Percentiles rank a stretch among this genome's conserved stretches.
phyloP scores from a whole-genome alignment of 2,797 vertebrate species.

The Catharus ustulatus region DNA sequence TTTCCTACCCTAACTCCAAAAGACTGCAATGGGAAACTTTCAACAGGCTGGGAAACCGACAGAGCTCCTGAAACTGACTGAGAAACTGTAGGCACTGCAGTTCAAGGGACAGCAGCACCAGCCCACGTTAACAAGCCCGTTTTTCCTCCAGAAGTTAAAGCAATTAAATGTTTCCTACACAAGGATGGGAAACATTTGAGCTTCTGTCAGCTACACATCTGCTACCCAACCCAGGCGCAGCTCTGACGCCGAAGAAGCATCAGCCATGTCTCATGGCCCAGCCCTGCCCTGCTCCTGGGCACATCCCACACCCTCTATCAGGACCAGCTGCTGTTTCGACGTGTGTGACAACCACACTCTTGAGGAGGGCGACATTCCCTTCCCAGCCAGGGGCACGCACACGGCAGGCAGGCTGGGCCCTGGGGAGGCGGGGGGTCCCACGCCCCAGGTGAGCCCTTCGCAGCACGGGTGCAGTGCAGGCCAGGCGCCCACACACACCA shows the following conservation, averaged over 20 bases:
- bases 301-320: background rate
- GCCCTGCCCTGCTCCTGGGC: background rate
- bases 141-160: background rate
- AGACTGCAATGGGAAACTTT: background rate
- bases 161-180: background rate
- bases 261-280: accelerated
- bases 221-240: background rate
- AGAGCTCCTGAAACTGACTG: background rate
- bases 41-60: background rate
- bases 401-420: accelerated
- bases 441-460: accelerated
- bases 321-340: accelerated
- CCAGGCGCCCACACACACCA: background rate
- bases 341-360: too few relatives aligned
- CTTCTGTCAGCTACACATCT: background rate
- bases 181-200: background rate
- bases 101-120: background rate
- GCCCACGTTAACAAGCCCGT: background rate
- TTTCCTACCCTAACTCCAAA: background rate
- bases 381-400: background rate
- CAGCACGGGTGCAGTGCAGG: accelerated
- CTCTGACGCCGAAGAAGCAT: accelerated
- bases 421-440: background rate
- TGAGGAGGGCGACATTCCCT: background rate
- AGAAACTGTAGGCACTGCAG: background rate